phyloP scores from a whole-genome alignment of 2,888 invertebrate genomes.

The Galerucella calmariensis region DNA sequence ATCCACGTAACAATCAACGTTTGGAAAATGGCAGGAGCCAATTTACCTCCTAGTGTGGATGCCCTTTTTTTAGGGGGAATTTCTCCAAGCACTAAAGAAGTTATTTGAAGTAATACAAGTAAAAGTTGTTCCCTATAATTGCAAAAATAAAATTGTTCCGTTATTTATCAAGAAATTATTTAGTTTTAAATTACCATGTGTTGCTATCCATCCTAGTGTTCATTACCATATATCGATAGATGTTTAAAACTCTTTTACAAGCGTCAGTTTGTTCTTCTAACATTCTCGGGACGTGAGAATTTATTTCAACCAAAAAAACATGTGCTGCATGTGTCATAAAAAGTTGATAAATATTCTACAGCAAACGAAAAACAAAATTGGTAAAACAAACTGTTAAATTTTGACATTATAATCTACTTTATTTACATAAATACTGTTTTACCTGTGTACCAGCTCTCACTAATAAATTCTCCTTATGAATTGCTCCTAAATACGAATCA shows the following conservation, averaged over 20 bases:
- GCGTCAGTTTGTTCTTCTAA: slow-evolving; percentile 95
- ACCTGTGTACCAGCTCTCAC: slow-evolving; percentile 86
- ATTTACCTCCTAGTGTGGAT: slow-evolving; percentile 80
- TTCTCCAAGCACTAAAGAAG: slow-evolving; percentile 87
- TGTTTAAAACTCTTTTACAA: slow-evolving; percentile 94
- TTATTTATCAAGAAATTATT: background rate
- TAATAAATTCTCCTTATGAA: slow-evolving; percentile 81
- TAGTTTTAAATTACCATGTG: slow-evolving; percentile 79
- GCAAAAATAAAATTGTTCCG: slow-evolving; percentile 2
- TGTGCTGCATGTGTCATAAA: slow-evolving; percentile 96
- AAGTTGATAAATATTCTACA: slow-evolving; percentile 81
- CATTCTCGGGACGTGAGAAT: slow-evolving; percentile 73
- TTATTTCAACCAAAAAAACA: slow-evolving; percentile 85
- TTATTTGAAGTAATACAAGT: slow-evolving; percentile 88
- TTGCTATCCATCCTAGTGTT: slow-evolving; percentile 91
- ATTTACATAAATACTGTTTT: slow-evolving; percentile 22
- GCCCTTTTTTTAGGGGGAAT: slow-evolving; percentile 81
- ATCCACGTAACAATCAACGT: slow-evolving; percentile 98
- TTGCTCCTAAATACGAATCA: slow-evolving; percentile 88
- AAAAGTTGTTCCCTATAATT: slow-evolving; percentile 83
- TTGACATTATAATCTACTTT: background rate
- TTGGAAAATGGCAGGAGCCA: slow-evolving; percentile 89
- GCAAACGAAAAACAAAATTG: slow-evolving; percentile 17
- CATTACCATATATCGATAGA: slow-evolving; percentile 97
- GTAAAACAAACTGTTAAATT: background rate